These are phyloP conservation scores for Notodonta ziczac DNA, from an alignment of 2,888 invertebrate species.

Conservation along the genomic window DNA sequence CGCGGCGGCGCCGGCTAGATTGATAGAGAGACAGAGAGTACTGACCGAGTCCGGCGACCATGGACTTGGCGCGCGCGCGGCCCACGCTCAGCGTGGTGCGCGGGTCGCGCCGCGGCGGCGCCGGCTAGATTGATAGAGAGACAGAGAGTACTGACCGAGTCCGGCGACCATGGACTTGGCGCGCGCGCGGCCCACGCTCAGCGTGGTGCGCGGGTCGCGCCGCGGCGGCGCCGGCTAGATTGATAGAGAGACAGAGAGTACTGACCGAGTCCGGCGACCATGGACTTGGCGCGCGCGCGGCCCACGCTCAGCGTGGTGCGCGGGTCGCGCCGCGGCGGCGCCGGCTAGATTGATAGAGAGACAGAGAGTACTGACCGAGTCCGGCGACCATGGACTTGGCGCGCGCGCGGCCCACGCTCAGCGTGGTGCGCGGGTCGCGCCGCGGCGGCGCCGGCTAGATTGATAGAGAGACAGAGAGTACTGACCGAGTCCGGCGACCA, in stretches of 20 bases:
- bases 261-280: conserved; percentile 94
- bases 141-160: conserved; percentile 81
- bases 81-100: conserved; percentile 97
- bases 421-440: conserved; percentile 96
- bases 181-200: conserved; percentile 95
- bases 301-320: conserved; percentile 97
- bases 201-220: conserved; percentile 96
- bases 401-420: conserved; percentile 95
- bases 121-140: conserved; percentile 78
- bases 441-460: conserved; percentile 94
- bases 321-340: conserved; percentile 97
- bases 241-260: neutral
- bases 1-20: conserved; percentile 94
- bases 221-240: conserved; percentile 94
- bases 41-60: conserved; percentile 94
- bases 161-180: conserved; percentile 98
- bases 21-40: neutral
- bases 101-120: conserved; percentile 97
- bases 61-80: conserved; percentile 94
- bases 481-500: conserved; percentile 94
- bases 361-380: conserved; percentile 81
- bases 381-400: conserved; percentile 98
- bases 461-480: neutral
- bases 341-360: conserved; percentile 78
- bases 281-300: conserved; percentile 94